Conservation (phyloP, 2,797 vertebrate genomes). For the Argya squamiceps region DNA sequence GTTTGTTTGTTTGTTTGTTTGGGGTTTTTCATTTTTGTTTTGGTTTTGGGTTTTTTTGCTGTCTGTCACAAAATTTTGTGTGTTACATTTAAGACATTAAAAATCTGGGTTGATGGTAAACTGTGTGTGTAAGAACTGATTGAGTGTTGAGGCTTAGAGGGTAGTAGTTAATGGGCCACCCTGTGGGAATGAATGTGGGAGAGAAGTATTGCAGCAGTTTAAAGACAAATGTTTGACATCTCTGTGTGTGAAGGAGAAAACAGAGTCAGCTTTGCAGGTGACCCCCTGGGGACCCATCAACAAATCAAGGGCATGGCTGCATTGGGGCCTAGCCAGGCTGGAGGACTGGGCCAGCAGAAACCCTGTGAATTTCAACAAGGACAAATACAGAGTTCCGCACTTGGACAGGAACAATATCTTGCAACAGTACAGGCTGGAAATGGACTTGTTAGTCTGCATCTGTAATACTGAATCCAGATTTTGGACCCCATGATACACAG, state of each 20-base stretch:
- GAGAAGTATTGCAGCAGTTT: not conserved
- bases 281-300: not conserved
- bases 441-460: not conserved
- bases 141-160: not conserved
- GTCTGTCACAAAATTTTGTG: not conserved
- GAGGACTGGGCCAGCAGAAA: not conserved
- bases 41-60: not conserved
- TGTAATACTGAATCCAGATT: not conserved
- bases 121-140: not conserved
- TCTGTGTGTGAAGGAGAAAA: not conserved
- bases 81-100: not conserved
- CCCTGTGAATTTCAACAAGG: not conserved
- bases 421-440: not conserved
- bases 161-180: not conserved
- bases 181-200: not conserved
- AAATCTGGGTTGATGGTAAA: not conserved
- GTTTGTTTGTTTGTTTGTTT: not conserved
- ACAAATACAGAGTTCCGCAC: not conserved
- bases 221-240: not conserved
- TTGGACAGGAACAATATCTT: not conserved
- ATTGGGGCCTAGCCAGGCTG: not conserved
- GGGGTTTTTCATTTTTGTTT: no score
- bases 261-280: not conserved
- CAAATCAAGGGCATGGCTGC: not conserved
- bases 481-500: not conserved